phyloP scores from a whole-genome alignment of 2,888 invertebrate genomes.

The Drosophila neotestacea region DNA sequence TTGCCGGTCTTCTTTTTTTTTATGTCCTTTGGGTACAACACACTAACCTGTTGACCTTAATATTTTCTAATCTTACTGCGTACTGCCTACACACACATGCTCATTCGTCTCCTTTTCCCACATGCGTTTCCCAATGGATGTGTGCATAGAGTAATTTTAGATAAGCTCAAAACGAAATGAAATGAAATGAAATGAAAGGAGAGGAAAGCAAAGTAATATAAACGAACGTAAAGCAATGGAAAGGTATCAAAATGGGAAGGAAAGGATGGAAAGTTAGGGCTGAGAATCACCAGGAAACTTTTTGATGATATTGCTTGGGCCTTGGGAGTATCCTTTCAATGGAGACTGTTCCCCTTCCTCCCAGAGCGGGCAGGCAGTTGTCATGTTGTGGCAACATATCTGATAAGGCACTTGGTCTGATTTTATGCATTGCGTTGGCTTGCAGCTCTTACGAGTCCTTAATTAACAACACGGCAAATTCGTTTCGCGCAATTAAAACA shows the following conservation, averaged over 20 bases:
- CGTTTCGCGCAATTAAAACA: constrained; percentile 70
- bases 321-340: constrained; percentile 17
- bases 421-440: constrained; percentile 25
- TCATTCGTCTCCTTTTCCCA: constrained; percentile 16
- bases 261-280: constrained; percentile 6
- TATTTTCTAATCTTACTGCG: constrained; percentile 77
- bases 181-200: constrained; percentile 50
- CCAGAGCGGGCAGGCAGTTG: constrained; percentile 17
- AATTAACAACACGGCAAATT: constrained; percentile 65
- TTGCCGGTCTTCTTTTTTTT: constrained; percentile 53
- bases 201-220: constrained; percentile 43
- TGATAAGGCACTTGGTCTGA: constrained; percentile 49
- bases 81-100: constrained; percentile 37
- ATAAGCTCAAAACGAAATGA: constrained; percentile 70
- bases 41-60: constrained; percentile 80
- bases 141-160: constrained; percentile 72
- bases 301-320: constrained; percentile 29
- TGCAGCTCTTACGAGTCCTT: constrained; percentile 39
- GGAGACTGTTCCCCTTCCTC: background rate
- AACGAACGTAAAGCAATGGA: constrained; percentile 35
- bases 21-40: constrained; percentile 75
- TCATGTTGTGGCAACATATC: constrained; percentile 30
- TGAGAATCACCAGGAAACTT: constrained; percentile 31
- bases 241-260: constrained; percentile 25
- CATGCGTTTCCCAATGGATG: constrained; percentile 31